Percentiles rank a stretch among this genome's conserved stretches.
phyloP scores from a whole-genome alignment of 2,888 invertebrate genomes.

The Orthosia gothica region DNA sequence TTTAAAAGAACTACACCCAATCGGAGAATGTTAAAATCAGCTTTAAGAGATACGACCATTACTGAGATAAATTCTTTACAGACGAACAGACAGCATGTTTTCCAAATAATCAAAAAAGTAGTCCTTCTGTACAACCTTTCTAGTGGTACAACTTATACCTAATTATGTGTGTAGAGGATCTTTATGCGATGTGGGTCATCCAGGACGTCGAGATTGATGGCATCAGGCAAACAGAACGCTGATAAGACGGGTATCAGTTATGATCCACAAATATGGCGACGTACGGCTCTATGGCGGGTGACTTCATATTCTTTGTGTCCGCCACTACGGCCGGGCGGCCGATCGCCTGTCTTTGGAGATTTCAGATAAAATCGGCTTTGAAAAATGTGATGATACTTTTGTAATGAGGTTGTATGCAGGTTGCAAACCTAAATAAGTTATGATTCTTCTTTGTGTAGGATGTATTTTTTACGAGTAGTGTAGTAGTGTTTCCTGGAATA shows the following conservation, averaged over 20 bases:
- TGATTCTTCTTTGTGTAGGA: too few species aligned
- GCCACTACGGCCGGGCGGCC: too few species aligned
- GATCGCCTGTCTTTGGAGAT: background rate
- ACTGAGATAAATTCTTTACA: background rate
- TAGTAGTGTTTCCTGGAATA: background rate
- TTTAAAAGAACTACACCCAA: background rate
- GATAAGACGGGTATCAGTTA: constrained; percentile 38
- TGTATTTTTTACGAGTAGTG: background rate
- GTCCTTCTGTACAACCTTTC: constrained; percentile 8
- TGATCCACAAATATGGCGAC: constrained; percentile 50
- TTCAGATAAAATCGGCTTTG: background rate
- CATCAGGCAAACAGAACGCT: constrained; percentile 45
- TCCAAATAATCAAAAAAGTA: background rate
- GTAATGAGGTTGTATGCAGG: background rate
- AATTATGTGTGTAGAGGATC: constrained; percentile 53
- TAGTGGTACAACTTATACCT: constrained; percentile 18
- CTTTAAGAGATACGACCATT: background rate
- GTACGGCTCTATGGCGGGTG: background rate
- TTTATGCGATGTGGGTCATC: constrained; percentile 58
- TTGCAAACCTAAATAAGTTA: background rate
- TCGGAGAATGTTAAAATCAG: background rate
- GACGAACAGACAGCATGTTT: too few species aligned
- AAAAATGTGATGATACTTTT: background rate
- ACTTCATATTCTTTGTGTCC: constrained; percentile 30
- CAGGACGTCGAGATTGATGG: constrained; percentile 48